Percentiles rank a stretch among this genome's conserved stretches.
phyloP scores from a whole-genome alignment of 2,113 vertebrate species.

The Panthera uncia region DNA sequence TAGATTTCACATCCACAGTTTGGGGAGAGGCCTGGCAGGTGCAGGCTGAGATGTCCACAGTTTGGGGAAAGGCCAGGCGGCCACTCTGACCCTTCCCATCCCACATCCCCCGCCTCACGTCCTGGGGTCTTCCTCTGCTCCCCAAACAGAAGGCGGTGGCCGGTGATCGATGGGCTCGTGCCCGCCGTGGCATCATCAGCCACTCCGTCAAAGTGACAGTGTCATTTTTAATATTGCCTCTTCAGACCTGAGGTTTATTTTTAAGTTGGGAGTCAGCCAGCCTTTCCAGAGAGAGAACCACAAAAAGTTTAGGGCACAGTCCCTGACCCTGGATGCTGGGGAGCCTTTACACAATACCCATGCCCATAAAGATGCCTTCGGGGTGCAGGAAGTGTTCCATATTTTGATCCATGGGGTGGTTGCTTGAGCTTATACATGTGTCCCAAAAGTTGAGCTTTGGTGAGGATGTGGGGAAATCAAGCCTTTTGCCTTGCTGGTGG shows the following conservation, averaged over 20 bases:
- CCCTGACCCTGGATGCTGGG: not conserved
- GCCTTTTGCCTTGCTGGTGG: rapidly evolving
- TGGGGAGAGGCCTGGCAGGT: not conserved
- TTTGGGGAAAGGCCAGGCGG: rapidly evolving
- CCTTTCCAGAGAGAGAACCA: not conserved
- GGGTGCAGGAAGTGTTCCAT: not conserved
- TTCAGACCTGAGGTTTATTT: constrained; percentile 26
- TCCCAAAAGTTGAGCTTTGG: not conserved
- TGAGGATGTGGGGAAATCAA: not conserved
- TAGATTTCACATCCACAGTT: constrained; percentile 58
- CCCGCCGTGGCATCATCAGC: not conserved
- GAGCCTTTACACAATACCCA: rapidly evolving
- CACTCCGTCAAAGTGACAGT: constrained; percentile 4
- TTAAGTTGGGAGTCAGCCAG: not conserved
- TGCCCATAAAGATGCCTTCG: not conserved
- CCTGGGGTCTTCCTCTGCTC: not conserved
- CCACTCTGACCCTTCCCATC: rapidly evolving
- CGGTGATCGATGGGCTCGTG: not conserved
- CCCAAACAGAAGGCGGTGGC: not conserved
- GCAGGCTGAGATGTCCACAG: rapidly evolving
- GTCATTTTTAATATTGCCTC: constrained; percentile 29
- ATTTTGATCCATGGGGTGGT: rapidly evolving
- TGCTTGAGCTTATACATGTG: not conserved
- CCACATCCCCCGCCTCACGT: rapidly evolving
- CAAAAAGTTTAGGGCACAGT: rapidly evolving